Evolutionary conservation across 2,113 vertebrate genomes (phyloP).

Genomic region (Larimichthys crocea): DNA sequence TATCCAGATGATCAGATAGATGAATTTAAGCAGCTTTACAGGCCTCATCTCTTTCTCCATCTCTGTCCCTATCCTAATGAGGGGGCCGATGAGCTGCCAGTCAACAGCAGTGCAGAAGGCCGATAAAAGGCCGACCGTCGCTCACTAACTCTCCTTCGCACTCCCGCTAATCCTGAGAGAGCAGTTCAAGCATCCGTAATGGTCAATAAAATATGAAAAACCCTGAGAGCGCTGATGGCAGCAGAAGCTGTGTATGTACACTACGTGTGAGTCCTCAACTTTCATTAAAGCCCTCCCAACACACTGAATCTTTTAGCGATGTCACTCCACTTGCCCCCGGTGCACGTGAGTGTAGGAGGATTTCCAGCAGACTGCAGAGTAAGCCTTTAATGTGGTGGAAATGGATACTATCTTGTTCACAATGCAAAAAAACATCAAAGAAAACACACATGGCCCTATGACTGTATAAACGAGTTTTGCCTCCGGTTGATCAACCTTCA

Average conservation of each 20-base stretch:
- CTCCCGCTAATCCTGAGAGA: slow-evolving; percentile 64
- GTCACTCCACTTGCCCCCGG: slow-evolving; percentile 46
- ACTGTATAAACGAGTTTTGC: slow-evolving; percentile 30
- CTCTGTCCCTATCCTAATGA: slow-evolving; percentile 34
- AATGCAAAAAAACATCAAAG: slow-evolving; percentile 59
- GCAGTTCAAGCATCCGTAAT: slow-evolving; percentile 73
- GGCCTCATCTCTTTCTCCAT: slow-evolving; percentile 11
- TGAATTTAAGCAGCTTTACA: slow-evolving; percentile 66
- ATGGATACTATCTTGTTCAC: slow-evolving; percentile 59
- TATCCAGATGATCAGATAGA: slow-evolving; percentile 43
- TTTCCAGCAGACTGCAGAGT: slow-evolving; percentile 52
- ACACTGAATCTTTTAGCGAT: slow-evolving; percentile 56
- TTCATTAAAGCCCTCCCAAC: slow-evolving; percentile 48
- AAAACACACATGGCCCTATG: slow-evolving; percentile 13
- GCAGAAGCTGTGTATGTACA: slow-evolving; percentile 34
- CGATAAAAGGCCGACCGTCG: slow-evolving; percentile 28
- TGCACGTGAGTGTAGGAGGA: slow-evolving; percentile 40
- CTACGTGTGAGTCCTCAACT: slow-evolving; percentile 39
- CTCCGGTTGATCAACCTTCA: slow-evolving; percentile 30
- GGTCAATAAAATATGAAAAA: slow-evolving; percentile 72
- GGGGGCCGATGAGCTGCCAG: slow-evolving; percentile 28
- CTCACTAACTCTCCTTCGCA: slow-evolving; percentile 29
- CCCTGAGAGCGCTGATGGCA: slow-evolving; percentile 58
- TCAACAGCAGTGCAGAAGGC: slow-evolving; percentile 43
- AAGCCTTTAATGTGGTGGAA: slow-evolving; percentile 67